Percentiles rank a stretch among this genome's conserved stretches.
These are phyloP conservation scores for Adelosebastes latens DNA, from an alignment of 2,797 vertebrate genomes.

Conservation along the genomic window DNA sequence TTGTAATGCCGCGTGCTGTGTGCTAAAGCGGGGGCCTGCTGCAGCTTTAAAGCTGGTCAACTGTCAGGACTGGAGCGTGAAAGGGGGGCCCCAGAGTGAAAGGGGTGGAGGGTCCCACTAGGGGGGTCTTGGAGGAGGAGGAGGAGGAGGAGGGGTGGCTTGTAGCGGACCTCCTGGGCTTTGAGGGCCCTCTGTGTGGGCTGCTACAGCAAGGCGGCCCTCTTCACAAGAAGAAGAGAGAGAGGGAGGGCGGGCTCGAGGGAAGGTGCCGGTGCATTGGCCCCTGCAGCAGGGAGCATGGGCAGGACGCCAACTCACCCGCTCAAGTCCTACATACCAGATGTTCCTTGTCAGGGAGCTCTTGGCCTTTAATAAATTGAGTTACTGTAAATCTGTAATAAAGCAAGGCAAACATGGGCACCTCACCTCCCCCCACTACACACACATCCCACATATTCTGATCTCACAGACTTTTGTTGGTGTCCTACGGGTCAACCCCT, in stretches of 20 bases:
- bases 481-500: constrained; percentile 67
- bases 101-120: constrained; percentile 68
- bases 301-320: constrained; percentile 78
- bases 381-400: constrained; percentile 84
- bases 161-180: constrained; percentile 76
- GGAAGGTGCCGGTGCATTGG: constrained; percentile 73
- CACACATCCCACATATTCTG: constrained; percentile 35
- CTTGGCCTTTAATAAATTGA: constrained; percentile 80
- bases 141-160: constrained; percentile 64
- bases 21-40: constrained; percentile 69
- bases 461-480: constrained; percentile 47
- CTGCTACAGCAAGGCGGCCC: constrained; percentile 63
- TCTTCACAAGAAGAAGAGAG: constrained; percentile 62
- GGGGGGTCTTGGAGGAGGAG: constrained; percentile 62
- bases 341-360: constrained; percentile 82
- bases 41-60: constrained; percentile 80
- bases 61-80: constrained; percentile 78
- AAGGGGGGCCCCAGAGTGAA: constrained; percentile 73
- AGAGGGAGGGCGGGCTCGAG: constrained; percentile 53
- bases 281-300: constrained; percentile 70
- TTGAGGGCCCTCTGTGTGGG: constrained; percentile 82
- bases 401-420: constrained; percentile 74
- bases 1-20: constrained; percentile 73
- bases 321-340: constrained; percentile 78
- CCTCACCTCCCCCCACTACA: constrained; percentile 17